phyloP scores from a whole-genome alignment of 53 echinoderm and acorn worm species.

The Luidia sarsii region DNA sequence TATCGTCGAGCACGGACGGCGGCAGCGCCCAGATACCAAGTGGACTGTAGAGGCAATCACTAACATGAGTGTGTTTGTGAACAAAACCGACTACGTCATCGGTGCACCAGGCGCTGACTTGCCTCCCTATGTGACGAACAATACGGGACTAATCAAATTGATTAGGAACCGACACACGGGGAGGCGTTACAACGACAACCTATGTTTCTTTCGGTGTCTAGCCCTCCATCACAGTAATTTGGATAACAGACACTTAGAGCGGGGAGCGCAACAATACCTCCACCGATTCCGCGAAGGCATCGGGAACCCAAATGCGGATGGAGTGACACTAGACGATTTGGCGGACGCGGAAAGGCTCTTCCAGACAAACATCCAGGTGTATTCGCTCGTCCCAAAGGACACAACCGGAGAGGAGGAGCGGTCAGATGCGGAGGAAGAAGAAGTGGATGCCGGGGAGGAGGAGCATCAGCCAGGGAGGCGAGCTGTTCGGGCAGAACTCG shows the following conservation, averaged over 20 bases:
- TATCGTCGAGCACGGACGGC: conserved; percentile 24
- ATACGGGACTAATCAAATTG: not conserved
- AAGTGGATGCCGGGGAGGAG: too few species aligned
- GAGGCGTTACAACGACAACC: conserved; percentile 9
- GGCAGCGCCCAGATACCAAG: conserved; percentile 47
- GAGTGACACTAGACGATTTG: conserved; percentile 15
- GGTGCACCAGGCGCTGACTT: conserved; percentile 21
- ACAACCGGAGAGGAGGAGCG: not conserved
- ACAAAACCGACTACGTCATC: conserved; percentile 35
- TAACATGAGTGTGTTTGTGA: conserved; percentile 42
- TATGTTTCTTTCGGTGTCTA: conserved; percentile 37
- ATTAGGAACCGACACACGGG: conserved; percentile 12
- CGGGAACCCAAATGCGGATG: not conserved
- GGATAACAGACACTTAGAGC: not conserved
- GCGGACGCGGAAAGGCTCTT: conserved; percentile 37
- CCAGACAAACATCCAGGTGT: conserved; percentile 52
- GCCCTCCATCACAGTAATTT: not conserved
- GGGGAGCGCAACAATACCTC: not conserved
- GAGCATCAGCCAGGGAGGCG: not conserved
- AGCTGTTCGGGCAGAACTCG: not conserved
- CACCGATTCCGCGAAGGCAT: not conserved
- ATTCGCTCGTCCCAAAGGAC: not conserved
- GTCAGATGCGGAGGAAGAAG: not conserved
- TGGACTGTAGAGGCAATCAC: conserved; percentile 42
- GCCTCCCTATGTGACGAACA: conserved; percentile 40